A percentile compares a stretch with the other conserved stretches of the same genome.
These are phyloP conservation scores for Andrena marginata DNA, from an alignment of 2,888 invertebrate genomes.

Conservation along the genomic window DNA sequence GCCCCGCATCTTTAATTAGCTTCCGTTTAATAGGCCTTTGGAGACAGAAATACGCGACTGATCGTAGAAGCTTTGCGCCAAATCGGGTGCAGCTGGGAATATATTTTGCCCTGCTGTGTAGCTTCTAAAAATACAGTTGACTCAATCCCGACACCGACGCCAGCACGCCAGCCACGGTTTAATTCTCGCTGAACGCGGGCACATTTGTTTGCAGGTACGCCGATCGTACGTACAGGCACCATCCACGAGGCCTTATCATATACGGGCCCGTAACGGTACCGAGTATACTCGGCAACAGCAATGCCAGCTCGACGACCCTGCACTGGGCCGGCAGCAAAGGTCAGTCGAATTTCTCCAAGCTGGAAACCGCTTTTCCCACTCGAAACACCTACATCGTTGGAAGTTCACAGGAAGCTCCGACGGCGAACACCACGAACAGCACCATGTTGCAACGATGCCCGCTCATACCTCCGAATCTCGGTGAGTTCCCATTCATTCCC, in stretches of 20 bases:
- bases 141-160: neutral
- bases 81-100: conserved; percentile 17
- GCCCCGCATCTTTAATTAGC: conserved; percentile 37
- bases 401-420: conserved; percentile 60
- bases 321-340: conserved; percentile 61
- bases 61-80: conserved; percentile 14
- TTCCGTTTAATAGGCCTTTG: conserved; percentile 16
- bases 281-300: conserved; percentile 62
- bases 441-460: conserved; percentile 86
- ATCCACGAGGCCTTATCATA: conserved; percentile 81
- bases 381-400: conserved; percentile 58
- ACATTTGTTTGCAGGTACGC: conserved; percentile 74
- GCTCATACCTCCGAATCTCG: conserved; percentile 88
- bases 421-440: conserved; percentile 74
- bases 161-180: neutral
- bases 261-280: conserved; percentile 79
- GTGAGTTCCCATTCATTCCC: conserved; percentile 84
- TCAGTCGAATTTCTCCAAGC: conserved; percentile 70
- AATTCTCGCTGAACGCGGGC: neutral
- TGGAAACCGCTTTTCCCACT: conserved; percentile 66
- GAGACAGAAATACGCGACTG: conserved; percentile 30
- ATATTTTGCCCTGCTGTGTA: neutral
- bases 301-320: conserved; percentile 71
- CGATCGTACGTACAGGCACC: conserved; percentile 78
- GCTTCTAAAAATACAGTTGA: conserved; percentile 14